phyloP scores from a whole-genome alignment of 2,113 vertebrate genomes.

The Syrmaticus mikado region DNA sequence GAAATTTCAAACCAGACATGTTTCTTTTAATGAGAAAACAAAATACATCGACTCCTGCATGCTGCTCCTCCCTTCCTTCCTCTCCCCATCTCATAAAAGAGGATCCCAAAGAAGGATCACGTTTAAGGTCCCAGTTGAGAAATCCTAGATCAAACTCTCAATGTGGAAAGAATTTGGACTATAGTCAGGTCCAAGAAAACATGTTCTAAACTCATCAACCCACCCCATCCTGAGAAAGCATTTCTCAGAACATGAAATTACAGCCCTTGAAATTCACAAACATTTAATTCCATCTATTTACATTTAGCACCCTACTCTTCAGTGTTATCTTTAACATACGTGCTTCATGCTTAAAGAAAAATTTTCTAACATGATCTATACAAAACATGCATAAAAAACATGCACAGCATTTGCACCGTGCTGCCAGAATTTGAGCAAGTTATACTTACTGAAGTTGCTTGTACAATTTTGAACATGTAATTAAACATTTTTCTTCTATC shows the following conservation, averaged over 20 bases:
- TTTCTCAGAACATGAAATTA: background rate
- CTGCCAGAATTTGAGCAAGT: background rate
- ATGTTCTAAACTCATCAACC: background rate
- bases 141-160: background rate
- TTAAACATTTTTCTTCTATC: background rate
- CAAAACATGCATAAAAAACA: background rate
- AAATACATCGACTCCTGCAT: constrained; percentile 31
- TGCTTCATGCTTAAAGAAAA: background rate
- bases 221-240: background rate
- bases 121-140: constrained; percentile 26
- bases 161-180: background rate
- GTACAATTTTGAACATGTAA: background rate
- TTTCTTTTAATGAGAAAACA: constrained; percentile 23
- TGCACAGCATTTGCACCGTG: background rate
- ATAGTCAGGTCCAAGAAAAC: background rate
- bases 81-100: constrained; percentile 55
- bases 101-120: constrained; percentile 12
- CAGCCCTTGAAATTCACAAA: background rate
- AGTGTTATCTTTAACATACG: background rate
- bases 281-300: background rate
- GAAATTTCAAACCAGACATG: constrained; percentile 4
- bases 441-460: rapidly evolving
- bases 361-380: background rate
- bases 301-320: background rate
- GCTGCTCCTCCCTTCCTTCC: constrained; percentile 71